Percentiles rank a stretch among this genome's conserved stretches.
Evolutionary conservation across 2,888 invertebrate species (phyloP).

Genomic region (Bugulina stolonifera): DNA sequence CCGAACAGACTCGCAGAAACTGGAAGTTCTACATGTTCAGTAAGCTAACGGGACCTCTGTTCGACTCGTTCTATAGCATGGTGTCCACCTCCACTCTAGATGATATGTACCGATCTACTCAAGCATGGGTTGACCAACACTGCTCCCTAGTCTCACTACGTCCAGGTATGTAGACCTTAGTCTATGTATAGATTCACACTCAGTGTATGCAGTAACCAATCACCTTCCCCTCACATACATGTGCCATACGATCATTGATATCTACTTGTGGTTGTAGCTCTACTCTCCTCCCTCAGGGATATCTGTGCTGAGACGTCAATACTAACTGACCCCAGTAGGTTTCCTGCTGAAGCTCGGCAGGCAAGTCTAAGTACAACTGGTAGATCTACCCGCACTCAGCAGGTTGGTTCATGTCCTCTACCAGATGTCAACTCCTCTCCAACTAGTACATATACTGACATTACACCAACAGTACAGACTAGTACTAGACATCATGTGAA

Average conservation of each 20-base stretch:
- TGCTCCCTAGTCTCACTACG: slow-evolving; percentile 88
- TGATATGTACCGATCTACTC: slow-evolving; percentile 82
- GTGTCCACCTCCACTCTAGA: slow-evolving; percentile 85
- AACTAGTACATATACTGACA: no score
- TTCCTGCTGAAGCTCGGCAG: slow-evolving; percentile 67
- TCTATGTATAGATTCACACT: not conserved
- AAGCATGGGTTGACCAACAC: slow-evolving; percentile 92
- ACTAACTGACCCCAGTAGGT: slow-evolving; percentile 72
- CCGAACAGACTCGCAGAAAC: slow-evolving; percentile 72
- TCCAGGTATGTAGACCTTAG: slow-evolving; percentile 64
- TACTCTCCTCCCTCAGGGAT: slow-evolving; percentile 51
- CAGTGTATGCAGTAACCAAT: not conserved
- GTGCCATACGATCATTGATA: no score
- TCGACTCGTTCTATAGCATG: slow-evolving; percentile 82
- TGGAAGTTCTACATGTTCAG: slow-evolving; percentile 98
- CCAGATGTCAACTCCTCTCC: no score
- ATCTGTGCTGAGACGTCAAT: slow-evolving; percentile 84
- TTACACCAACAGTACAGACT: no score
- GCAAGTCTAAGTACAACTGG: not conserved
- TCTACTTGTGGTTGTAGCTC: not conserved
- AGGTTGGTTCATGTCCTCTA: no score
- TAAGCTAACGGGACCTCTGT: slow-evolving; percentile 78
- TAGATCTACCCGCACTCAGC: not conserved
- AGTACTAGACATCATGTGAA: no score
- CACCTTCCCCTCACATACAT: no score